Evolutionary conservation across 1,140 invertebrate species (phyloP).

Genomic region (Drosophila kurseongensis): DNA sequence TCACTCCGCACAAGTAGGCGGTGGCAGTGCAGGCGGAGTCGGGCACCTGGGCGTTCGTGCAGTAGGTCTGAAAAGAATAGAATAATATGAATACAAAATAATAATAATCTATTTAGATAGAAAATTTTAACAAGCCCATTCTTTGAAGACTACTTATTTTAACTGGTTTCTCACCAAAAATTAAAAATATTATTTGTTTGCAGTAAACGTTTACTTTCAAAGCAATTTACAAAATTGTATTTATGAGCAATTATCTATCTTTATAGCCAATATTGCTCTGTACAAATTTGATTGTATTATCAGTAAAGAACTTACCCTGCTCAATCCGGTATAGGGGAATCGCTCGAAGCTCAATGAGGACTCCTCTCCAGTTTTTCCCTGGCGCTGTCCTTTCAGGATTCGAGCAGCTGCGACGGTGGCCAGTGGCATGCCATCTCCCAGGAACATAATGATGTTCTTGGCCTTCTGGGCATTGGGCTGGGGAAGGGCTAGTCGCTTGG

Average conservation of each 20-base stretch:
- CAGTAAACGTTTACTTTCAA: too few species aligned
- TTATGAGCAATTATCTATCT: too few species aligned
- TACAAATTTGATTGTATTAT: neutral
- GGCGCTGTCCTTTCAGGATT: slow-evolving; percentile 88
- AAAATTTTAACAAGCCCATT: too few species aligned
- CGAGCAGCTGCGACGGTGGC: slow-evolving; percentile 89
- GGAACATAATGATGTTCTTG: slow-evolving; percentile 90
- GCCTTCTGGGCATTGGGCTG: slow-evolving; percentile 82
- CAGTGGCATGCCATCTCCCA: slow-evolving; percentile 93
- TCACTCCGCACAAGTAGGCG: slow-evolving; percentile 90
- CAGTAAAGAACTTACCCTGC: slow-evolving; percentile 85
- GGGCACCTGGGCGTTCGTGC: slow-evolving; percentile 91
- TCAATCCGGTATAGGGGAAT: slow-evolving; percentile 90
- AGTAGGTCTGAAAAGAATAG: slow-evolving; percentile 85
- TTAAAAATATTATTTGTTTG: too few species aligned
- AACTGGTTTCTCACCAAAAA: too few species aligned
- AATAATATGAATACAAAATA: too few species aligned
- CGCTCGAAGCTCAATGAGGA: slow-evolving; percentile 89
- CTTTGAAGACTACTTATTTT: too few species aligned
- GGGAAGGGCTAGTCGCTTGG: slow-evolving; percentile 37
- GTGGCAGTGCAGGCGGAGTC: slow-evolving; percentile 91
- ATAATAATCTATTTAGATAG: too few species aligned
- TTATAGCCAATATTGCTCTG: neutral
- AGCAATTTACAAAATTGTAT: too few species aligned
- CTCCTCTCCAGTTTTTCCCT: slow-evolving; percentile 88